Conservation (phyloP, 2,797 vertebrate species). For the Halcyon chelicuti region DNA sequence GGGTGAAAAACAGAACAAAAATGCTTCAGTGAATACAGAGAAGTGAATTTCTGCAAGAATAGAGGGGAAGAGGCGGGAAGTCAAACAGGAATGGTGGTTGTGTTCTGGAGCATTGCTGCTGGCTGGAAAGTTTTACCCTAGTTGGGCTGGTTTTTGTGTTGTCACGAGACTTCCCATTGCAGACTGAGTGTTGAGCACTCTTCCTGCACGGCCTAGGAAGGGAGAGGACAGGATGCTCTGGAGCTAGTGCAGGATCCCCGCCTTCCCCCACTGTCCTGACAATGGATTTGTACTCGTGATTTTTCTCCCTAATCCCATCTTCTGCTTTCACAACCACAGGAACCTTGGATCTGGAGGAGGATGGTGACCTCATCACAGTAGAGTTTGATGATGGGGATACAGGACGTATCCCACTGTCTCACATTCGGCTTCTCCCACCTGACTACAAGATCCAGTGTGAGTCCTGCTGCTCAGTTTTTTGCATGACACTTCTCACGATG, state of each 20-base stretch:
- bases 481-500: not conserved
- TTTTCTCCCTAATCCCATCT: not conserved
- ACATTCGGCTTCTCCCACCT: constrained; percentile 94
- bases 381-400: constrained; percentile 99
- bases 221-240: not conserved
- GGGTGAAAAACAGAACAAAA: not conserved
- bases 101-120: not conserved
- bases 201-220: not conserved
- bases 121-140: not conserved
- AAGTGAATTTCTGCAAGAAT: not conserved
- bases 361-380: constrained; percentile 94
- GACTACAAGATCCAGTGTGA: constrained; percentile 99
- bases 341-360: constrained; percentile 89
- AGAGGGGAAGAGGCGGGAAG: not conserved
- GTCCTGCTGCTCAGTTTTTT: constrained; percentile 42
- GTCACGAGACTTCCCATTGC: not conserved
- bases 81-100: not conserved
- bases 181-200: not conserved
- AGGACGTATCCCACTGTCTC: constrained; percentile 94
- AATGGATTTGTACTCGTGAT: not conserved
- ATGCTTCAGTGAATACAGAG: not conserved
- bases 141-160: not conserved
- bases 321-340: constrained; percentile 74
- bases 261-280: not conserved
- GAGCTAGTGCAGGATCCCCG: not conserved